phyloP scores from a whole-genome alignment of 2,888 invertebrate species.

The Nomada flava region DNA sequence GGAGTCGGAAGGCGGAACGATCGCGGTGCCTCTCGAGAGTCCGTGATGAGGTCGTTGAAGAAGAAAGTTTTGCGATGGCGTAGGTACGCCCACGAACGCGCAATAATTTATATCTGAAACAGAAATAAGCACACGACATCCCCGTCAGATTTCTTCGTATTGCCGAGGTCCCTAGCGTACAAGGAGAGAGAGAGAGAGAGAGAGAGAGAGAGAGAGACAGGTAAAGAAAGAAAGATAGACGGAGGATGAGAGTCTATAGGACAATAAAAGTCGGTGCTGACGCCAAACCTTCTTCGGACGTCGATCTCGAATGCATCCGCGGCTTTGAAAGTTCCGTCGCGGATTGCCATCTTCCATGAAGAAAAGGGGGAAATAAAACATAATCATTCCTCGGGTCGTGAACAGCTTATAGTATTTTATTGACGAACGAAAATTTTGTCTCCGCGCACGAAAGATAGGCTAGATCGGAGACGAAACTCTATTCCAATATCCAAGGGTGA shows the following conservation, averaged over 20 bases:
- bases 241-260: slow-evolving; percentile 25
- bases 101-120: slow-evolving; percentile 66
- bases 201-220: slow-evolving; percentile 3
- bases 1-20: neutral
- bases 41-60: slow-evolving; percentile 11
- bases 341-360: slow-evolving; percentile 39
- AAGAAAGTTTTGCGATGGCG: slow-evolving; percentile 24
- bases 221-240: neutral
- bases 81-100: slow-evolving; percentile 32
- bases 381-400: slow-evolving; percentile 3
- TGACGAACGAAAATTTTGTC: slow-evolving; percentile 3
- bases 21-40: neutral
- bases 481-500: neutral
- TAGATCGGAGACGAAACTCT: too few relatives aligned
- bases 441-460: neutral
- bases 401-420: slow-evolving; percentile 35
- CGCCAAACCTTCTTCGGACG: slow-evolving; percentile 55
- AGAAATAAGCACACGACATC: slow-evolving; percentile 60
- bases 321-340: neutral
- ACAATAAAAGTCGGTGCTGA: slow-evolving; percentile 24
- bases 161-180: slow-evolving; percentile 20
- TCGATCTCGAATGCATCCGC: neutral
- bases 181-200: slow-evolving; percentile 13
- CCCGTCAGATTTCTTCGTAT: slow-evolving; percentile 52
- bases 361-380: slow-evolving; percentile 41